Evolutionary conservation across 2,113 vertebrate genomes (phyloP).

Genomic region (Salvelinus fontinalis): DNA sequence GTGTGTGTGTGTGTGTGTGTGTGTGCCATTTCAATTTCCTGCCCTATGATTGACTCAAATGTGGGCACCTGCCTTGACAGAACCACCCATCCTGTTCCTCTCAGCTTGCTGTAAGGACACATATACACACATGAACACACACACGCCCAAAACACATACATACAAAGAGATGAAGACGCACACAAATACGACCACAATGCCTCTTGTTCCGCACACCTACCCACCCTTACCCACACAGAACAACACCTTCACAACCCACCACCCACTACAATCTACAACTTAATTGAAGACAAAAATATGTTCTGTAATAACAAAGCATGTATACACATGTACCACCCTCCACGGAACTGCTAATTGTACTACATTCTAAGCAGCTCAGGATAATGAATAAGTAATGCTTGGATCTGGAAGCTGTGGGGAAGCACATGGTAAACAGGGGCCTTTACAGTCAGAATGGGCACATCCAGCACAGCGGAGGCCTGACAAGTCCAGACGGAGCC

Average conservation of each 20-base stretch:
- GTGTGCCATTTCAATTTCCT: constrained; percentile 70
- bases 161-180: background rate
- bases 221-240: too few species aligned
- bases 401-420: constrained; percentile 50
- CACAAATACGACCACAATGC: background rate
- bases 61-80: constrained; percentile 65
- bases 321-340: too few species aligned
- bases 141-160: constrained; percentile 11
- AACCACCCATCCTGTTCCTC: constrained; percentile 72
- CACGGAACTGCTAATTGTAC: background rate
- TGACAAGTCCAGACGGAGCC: constrained; percentile 52
- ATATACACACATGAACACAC: constrained; percentile 6
- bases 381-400: constrained; percentile 54
- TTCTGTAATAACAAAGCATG: too few species aligned
- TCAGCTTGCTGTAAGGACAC: constrained; percentile 12
- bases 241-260: too few species aligned
- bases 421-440: constrained; percentile 39
- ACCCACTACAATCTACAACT: too few species aligned
- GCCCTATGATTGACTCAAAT: constrained; percentile 62
- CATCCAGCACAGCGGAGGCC: constrained; percentile 36
- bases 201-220: background rate
- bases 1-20: background rate
- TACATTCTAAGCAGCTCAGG: background rate
- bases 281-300: too few species aligned
- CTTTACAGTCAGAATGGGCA: constrained; percentile 40